Evolutionary conservation across 2,888 invertebrate genomes (phyloP), one percentile per base, ranked within the genome.

Genomic region (Anthoptus insignis): DNA sequence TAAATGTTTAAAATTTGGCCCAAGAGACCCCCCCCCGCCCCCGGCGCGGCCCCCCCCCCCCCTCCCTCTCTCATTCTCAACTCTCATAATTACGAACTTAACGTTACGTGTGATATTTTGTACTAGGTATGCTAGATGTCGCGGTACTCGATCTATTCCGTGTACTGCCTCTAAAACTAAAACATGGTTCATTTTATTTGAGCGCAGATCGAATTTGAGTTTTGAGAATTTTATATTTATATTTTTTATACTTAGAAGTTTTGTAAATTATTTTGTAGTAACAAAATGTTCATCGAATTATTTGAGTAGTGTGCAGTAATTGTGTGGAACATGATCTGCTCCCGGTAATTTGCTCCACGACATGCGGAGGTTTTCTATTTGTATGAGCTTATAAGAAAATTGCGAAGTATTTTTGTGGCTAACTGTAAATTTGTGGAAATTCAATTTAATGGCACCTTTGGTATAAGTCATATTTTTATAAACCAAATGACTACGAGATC

Each of bases 51-150:
- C 58, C 73, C 53, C 67, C n/a, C 64, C 69, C 72, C 65, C 65
- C 64, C 61, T 50, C 67, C 67, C 61, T 63, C 67, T 64, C 59
- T 66, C 69, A 61, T 52, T 63, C 71, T 56, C 63, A 42, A 60
- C 49, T 42, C 19, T 19, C 19, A 19, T 11, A 67, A 68, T 76
- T 70, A 78, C 82, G 81, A 82, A 82, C 75, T 14, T 73, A 83
- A 84, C 79, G 79, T 82, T 86, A 81, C 78, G 91, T 90, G 91
- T 91, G 91, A 91, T 91, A 91, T 91, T 89, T 90, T 87, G 84
- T 87, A 82, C 78, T 88, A 88, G 84, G 80, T 84, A 80, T 81
- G 85, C 87, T 89, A 88, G 87, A 86, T 84, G 74, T 80, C 83
- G 84, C 86, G 77, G 85, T 84, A 82, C 84, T 83, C 77, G 49